Base-by-base conservation (phyloP, 2,888 invertebrate genomes). In the Drosophila subquinaria region DNA sequence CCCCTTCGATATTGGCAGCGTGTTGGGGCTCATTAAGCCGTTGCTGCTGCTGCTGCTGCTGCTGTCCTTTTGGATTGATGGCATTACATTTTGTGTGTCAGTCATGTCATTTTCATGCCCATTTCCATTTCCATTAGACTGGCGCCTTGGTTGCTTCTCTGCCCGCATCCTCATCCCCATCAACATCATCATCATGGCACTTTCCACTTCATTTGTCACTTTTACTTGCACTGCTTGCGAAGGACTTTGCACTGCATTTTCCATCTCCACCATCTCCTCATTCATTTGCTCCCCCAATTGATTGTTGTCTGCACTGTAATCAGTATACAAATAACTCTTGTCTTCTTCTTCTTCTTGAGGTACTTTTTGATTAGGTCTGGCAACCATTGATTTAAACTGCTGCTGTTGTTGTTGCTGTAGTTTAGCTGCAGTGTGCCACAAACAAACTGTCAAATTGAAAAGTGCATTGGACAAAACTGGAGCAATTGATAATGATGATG, bases 191-290 rank as follows among this genome's bases (percentile, higher is more conserved):
- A 66, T 75, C 79, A 67, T 77, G 72, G 69, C 84, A 90, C 87
- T 87, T 87, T 90, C 89, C 86, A 88, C 90, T 81, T 87, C 90
- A 90, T 89, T 87, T 87, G 89, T 75, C 89, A 88, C 90, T 87
- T 87, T 87, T 90, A 81, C 86, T 87, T 90, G 89, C 73, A 73
- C 86, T 81, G 90, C 90, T 82, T 88, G 88, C 56, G 23, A 38
- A 20, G 9, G 23, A 9, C 13, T 52, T 52, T 38, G 27, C 53
- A 51, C 52, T 72, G 11, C 45, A 50, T 45, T 70, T 57, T 57
- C 43, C 69, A 40, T 36, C 17, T 17, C 17, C 52, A 48, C 33
- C 23, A 15, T 53, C 45, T 6, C 33, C 47, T 47, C 30, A 43
- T 42, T 47, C 53, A 42, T 42, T 53, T 62, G 50, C 56, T 68